Percentiles rank a stretch among this genome's conserved stretches.
Evolutionary conservation across 2,888 invertebrate genomes (phyloP).

Genomic region (Xanthorhoe spadicearia): DNA sequence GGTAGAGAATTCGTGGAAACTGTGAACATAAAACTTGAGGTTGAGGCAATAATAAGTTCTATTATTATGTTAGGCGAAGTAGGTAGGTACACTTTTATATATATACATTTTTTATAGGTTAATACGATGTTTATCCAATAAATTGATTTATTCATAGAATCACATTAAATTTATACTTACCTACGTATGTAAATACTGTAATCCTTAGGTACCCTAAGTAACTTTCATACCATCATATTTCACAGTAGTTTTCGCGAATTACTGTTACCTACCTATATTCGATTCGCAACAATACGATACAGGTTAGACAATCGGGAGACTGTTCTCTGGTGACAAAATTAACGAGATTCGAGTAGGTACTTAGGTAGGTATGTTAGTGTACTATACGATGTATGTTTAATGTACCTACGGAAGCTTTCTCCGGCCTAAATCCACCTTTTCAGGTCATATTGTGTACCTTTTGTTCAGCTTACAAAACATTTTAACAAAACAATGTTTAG

Average conservation of each 20-base stretch:
- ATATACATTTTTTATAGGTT: conserved; percentile 1
- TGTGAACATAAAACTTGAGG: background rate
- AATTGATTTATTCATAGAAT: too few relatives aligned
- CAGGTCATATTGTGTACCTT: conserved; percentile 28
- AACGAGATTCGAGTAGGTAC: too few relatives aligned
- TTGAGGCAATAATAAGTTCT: background rate
- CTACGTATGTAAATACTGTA: too few relatives aligned
- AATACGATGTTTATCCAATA: background rate
- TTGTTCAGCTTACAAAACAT: conserved; percentile 41
- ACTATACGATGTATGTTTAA: background rate
- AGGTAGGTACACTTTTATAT: too few relatives aligned
- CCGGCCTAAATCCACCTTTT: conserved; percentile 16
- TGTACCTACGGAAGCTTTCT: background rate
- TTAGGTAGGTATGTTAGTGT: too few relatives aligned
- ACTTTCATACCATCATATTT: too few relatives aligned
- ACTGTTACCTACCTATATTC: too few relatives aligned
- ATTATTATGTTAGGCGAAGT: background rate
- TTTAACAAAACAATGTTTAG: conserved; percentile 39
- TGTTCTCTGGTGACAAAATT: conserved; percentile 18
- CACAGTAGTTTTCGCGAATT: too few relatives aligned
- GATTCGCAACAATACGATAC: too few relatives aligned
- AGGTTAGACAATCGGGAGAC: too few relatives aligned
- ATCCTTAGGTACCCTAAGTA: too few relatives aligned
- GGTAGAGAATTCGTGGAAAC: background rate
- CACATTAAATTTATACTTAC: too few relatives aligned